These are phyloP conservation scores for Drosophila suzukii DNA, from an alignment of 1,140 invertebrate genomes.

Conservation along the genomic window DNA sequence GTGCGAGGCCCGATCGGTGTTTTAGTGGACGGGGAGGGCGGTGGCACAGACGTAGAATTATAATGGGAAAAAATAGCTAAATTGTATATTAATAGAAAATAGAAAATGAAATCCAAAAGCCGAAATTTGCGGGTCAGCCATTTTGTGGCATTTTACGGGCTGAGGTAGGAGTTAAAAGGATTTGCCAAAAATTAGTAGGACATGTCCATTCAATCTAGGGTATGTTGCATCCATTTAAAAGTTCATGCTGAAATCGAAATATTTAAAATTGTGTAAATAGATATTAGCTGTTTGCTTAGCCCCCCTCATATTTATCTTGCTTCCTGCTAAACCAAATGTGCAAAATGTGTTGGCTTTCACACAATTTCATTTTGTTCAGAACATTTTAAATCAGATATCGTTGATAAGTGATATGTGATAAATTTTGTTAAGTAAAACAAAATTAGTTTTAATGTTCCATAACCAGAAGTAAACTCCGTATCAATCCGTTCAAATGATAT, in stretches of 20 bases:
- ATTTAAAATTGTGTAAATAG: too few species aligned
- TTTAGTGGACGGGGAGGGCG: constrained; percentile 14
- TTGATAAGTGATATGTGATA: too few species aligned
- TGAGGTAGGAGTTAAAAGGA: not conserved
- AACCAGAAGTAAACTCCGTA: too few species aligned
- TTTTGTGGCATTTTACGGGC: constrained; percentile 2
- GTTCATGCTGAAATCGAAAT: too few species aligned
- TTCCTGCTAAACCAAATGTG: too few species aligned
- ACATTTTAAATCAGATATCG: too few species aligned
- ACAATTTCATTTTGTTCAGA: too few species aligned
- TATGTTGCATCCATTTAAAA: not conserved
- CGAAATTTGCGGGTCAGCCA: constrained; percentile 1
- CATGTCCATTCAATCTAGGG: not conserved
- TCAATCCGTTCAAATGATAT: too few species aligned
- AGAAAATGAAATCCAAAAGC: constrained; percentile 75
- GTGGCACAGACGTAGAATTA: constrained; percentile 36
- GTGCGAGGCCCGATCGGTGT: constrained; percentile 6
- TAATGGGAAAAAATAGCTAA: constrained; percentile 67
- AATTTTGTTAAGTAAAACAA: too few species aligned
- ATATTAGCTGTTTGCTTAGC: not conserved
- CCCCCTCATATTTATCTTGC: not conserved
- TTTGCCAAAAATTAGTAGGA: not conserved
- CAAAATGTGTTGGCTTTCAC: too few species aligned
- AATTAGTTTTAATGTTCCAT: too few species aligned
- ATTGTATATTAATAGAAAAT: constrained; percentile 82